Conservation (phyloP, 2,113 vertebrate genomes). For the Sakesphorus luctuosus region DNA sequence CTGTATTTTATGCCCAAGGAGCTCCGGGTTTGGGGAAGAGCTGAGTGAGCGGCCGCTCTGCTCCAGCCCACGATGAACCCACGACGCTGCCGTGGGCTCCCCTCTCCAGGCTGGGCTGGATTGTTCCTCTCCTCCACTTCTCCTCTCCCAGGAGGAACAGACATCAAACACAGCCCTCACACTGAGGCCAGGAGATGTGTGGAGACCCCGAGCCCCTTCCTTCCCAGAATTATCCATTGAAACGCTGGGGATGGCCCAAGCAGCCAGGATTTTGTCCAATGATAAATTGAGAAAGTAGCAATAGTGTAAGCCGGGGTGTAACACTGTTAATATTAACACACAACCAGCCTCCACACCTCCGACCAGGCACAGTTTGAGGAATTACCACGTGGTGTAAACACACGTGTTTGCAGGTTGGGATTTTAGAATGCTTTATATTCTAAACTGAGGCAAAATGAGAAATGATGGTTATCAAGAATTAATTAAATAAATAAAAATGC, state of each 20-base stretch:
- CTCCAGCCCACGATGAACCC: not conserved
- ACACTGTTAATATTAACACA: not conserved
- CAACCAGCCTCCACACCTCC: not conserved
- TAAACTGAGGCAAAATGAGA: not conserved
- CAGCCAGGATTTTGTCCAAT: not conserved
- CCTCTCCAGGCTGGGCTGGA: not conserved
- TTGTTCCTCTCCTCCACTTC: not conserved
- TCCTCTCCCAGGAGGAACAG: not conserved
- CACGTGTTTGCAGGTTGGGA: fast-evolving
- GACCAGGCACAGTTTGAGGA: not conserved
- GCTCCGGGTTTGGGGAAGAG: slow-evolving; percentile 75
- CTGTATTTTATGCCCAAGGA: slow-evolving; percentile 87
- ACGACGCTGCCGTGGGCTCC: not conserved
- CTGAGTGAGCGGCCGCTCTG: slow-evolving; percentile 49
- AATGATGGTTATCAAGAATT: not conserved
- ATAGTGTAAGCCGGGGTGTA: fast-evolving
- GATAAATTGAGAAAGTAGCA: not conserved
- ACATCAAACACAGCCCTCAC: not conserved
- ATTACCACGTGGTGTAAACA: fast-evolving
- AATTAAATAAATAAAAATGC: not conserved
- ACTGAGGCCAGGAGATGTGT: fast-evolving
- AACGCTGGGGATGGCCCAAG: not conserved
- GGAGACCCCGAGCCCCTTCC: not conserved
- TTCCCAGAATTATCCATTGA: fast-evolving
- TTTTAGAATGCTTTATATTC: not conserved